A percentile compares a stretch with the other conserved stretches of the same genome.
Evolutionary conservation across 2,113 vertebrate species (phyloP).

Genomic region (Sphaerodactylus townsendi): DNA sequence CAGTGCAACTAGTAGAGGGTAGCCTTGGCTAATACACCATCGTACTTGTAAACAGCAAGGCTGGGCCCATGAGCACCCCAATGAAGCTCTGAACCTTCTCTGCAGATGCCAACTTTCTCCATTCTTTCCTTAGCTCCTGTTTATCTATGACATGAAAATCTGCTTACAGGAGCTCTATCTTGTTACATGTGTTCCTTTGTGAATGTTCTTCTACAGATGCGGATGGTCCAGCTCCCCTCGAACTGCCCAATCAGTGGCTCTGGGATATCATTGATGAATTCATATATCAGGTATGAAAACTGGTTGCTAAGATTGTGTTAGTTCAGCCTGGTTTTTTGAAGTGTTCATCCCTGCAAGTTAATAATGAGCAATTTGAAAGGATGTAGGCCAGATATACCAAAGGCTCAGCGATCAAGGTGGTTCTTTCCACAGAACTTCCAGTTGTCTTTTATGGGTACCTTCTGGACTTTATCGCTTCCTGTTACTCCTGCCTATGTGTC

Average conservation of each 20-base stretch:
- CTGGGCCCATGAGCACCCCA: too few species aligned
- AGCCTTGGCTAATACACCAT: too few species aligned
- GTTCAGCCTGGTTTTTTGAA: neutral
- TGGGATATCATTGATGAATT: conserved; percentile 99
- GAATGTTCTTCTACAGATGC: conserved; percentile 80
- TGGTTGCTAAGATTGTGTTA: neutral
- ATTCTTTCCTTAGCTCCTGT: neutral
- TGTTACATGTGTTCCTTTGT: neutral
- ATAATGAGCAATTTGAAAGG: neutral
- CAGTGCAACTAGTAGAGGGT: too few species aligned
- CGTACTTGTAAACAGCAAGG: too few species aligned
- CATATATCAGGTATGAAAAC: conserved; percentile 90
- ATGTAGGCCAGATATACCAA: neutral
- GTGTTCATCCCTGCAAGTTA: neutral
- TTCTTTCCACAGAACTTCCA: neutral
- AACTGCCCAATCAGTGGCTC: conserved; percentile 98
- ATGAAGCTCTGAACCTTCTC: neutral
- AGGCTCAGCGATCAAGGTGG: neutral
- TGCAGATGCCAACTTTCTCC: neutral
- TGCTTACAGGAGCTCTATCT: neutral
- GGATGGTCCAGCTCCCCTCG: conserved; percentile 94
- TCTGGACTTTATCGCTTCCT: neutral
- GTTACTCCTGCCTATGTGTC: neutral
- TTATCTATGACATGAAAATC: neutral
- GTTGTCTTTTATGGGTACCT: neutral